A percentile compares a stretch with the other conserved stretches of the same genome.
These are phyloP conservation scores for Austrolebias charrua DNA, from an alignment of 2,797 vertebrate species.

Conservation along the genomic window DNA sequence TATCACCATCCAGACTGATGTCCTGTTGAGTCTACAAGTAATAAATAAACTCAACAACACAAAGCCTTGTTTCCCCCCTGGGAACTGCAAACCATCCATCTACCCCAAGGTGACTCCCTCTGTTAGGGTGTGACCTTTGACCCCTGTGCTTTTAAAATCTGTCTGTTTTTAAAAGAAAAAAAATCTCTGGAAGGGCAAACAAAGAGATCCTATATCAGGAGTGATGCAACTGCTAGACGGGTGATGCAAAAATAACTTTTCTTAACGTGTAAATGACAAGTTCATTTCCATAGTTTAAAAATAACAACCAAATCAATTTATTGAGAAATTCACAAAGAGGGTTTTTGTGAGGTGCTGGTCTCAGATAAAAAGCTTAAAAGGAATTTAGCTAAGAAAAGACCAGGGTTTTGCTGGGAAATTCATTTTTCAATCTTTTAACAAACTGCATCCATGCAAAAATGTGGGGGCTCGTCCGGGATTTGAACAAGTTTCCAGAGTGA, in stretches of 20 bases:
- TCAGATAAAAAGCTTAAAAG: conserved; percentile 45
- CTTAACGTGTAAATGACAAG: background rate
- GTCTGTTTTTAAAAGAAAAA: conserved; percentile 50
- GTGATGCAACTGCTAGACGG: conserved; percentile 63
- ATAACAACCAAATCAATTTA: conserved; percentile 6
- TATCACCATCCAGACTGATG: conserved; percentile 44
- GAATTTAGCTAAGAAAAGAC: conserved; percentile 41
- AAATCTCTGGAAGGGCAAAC: conserved; percentile 61
- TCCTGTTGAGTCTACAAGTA: conserved; percentile 61
- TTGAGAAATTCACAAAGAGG: conserved; percentile 15
- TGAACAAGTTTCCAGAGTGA: too few species aligned
- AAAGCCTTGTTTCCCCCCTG: conserved; percentile 53
- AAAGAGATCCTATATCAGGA: conserved; percentile 68
- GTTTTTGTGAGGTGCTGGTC: conserved; percentile 23
- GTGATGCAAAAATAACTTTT: conserved; percentile 53
- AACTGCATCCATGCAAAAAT: background rate
- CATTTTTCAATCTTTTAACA: conserved; percentile 55
- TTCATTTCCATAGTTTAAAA: conserved; percentile 1
- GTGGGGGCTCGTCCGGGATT: too few species aligned
- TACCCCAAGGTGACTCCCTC: conserved; percentile 55
- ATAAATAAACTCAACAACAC: conserved; percentile 39
- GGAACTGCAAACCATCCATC: conserved; percentile 53
- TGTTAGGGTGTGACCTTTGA: conserved; percentile 58
- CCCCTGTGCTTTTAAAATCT: conserved; percentile 56
- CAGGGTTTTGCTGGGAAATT: conserved; percentile 51